Percentiles rank a stretch among this genome's conserved stretches.
phyloP scores from a whole-genome alignment of 2,797 vertebrate genomes.

The Smutsia temminckii region DNA sequence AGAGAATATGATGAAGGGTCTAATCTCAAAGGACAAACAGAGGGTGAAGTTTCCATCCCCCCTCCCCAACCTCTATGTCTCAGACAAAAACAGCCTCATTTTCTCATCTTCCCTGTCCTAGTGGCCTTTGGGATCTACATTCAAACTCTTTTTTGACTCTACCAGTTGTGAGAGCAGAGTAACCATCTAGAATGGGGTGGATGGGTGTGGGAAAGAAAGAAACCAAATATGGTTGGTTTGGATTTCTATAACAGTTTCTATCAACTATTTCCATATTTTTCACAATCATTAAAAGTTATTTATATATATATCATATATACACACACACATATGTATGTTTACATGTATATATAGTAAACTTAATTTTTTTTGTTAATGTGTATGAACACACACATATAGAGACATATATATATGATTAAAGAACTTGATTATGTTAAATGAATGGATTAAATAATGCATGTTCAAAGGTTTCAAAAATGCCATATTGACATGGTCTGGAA shows the following conservation, averaged over 20 bases:
- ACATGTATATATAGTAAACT: neutral
- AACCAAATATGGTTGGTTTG: slow-evolving; percentile 74
- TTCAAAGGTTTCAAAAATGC: neutral
- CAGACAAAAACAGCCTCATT: slow-evolving; percentile 95
- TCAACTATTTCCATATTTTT: slow-evolving; percentile 74
- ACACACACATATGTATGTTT: neutral
- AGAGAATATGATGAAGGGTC: slow-evolving; percentile 89
- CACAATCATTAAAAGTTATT: slow-evolving; percentile 66
- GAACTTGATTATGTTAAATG: neutral
- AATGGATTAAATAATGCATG: neutral
- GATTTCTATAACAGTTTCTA: slow-evolving; percentile 65
- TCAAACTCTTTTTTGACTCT: slow-evolving; percentile 94
- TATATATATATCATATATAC: neutral
- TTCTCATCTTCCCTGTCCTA: slow-evolving; percentile 86
- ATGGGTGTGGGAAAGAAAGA: slow-evolving; percentile 72
- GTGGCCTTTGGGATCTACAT: slow-evolving; percentile 94
- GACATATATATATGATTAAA: neutral
- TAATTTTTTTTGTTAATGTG: neutral
- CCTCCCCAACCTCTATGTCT: slow-evolving; percentile 92
- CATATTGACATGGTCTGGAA: neutral
- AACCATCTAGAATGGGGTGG: slow-evolving; percentile 54
- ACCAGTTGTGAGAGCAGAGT: slow-evolving; percentile 88
- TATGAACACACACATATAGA: neutral
- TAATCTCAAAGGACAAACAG: slow-evolving; percentile 86
- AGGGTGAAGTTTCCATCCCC: slow-evolving; percentile 90